Base-by-base conservation (phyloP, 2,113 vertebrate genomes). In the Saimiri boliviensis region DNA sequence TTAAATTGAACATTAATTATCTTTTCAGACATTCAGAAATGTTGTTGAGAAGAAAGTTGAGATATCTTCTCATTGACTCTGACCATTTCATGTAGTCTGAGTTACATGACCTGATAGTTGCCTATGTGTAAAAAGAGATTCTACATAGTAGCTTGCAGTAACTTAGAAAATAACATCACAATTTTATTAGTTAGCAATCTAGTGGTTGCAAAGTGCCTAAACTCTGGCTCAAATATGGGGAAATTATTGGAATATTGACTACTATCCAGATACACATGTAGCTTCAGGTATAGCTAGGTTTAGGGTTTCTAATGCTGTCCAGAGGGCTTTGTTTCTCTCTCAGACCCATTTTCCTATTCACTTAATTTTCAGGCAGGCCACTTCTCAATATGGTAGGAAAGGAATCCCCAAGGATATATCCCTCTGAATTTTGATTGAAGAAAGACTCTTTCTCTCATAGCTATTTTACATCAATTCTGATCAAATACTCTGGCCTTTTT, bases 371-470 rank as follows among this genome's bases (percentile, higher is more conserved):
- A 45, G 40, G 27, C 21, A 79, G n/a, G 13, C 8, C 63, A 2
- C 2, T 81, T 92, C 86, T 97, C 27, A 81, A 11, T 20, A 37
- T 77, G n/a, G 32, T 83, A 56, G 40, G 16, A 93, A 91, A 81
- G 13, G 5, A 91, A 73, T 11, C 8, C n/a, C 63, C 20, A 63
- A 47, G 49, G 87, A 82, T 52, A 80, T 27, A 73, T 56, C 3
- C 16, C 86, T 94, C 91, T 80, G 35, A 91, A 77, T 91, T 85
- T 93, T 89, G 40, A 79, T 66, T 16, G 25, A 94, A 76, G 58
- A 81, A 82, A 54, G n/a, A 86, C 6, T 66, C 16, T 49, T 45
- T 54, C 25, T 54, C 12, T 79, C n/a, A 85, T 11, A 94, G 23
- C 27, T 94, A 90, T 3, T 25, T 63, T 63, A 40, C 42, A 42